phyloP scores from a whole-genome alignment of 2,797 vertebrate species.

The Salmo trutta region DNA sequence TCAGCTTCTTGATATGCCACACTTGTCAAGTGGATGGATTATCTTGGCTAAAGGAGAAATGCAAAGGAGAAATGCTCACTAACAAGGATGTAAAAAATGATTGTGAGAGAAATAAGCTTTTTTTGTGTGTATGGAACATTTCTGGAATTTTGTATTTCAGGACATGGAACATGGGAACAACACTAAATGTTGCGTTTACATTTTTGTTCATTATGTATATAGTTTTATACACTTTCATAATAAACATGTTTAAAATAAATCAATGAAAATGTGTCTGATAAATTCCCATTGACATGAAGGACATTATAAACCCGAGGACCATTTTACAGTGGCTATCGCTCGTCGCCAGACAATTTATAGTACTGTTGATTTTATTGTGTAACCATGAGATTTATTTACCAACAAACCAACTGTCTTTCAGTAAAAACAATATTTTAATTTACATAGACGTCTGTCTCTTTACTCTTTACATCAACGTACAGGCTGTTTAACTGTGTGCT shows the following conservation, averaged over 20 bases:
- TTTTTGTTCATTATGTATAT: neutral
- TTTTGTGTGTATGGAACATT: no score
- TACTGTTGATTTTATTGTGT: neutral
- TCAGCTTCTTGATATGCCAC: no score
- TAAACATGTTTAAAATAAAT: neutral
- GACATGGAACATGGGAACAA: no score
- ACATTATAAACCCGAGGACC: neutral
- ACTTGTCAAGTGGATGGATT: no score
- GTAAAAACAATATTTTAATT: slow-evolving; percentile 47
- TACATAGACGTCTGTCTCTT: slow-evolving; percentile 55
- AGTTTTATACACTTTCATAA: neutral
- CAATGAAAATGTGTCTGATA: neutral
- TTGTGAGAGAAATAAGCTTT: no score
- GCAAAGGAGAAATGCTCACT: no score
- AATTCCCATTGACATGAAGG: neutral
- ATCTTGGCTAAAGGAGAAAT: no score
- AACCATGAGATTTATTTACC: slow-evolving; percentile 25
- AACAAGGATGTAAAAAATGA: no score
- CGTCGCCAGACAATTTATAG: neutral
- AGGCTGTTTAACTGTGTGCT: slow-evolving; percentile 27
- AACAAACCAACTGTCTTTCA: slow-evolving; percentile 30
- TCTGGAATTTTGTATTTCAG: no score
- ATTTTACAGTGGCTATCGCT: neutral
- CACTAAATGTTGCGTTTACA: no score
- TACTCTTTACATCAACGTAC: slow-evolving; percentile 26